Evolutionary conservation across 2,888 invertebrate genomes (phyloP), one percentile per base, ranked within the genome.

Genomic region (Pammene aurita): DNA sequence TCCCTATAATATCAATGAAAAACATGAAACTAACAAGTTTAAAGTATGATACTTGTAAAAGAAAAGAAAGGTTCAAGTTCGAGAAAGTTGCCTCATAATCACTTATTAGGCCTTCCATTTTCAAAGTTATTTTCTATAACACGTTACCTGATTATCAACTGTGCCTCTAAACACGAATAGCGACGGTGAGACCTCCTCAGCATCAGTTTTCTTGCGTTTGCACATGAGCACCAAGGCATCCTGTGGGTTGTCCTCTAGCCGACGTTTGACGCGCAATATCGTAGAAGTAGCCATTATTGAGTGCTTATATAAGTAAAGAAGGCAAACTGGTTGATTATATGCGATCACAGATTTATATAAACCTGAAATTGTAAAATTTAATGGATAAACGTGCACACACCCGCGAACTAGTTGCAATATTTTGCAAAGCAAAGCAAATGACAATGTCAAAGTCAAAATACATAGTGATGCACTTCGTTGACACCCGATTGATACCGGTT

Each of bases 101-200:
- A 26, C 26, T 26, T 26, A 26, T 26, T 26, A 26, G 26, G 14
- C 18, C 16, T 9, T 34, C 11, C 10, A 9, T 11, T 16, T 54
- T 5, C n/a, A 34, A 6, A 38, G 4, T 18, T 42, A 54, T 41
- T 41, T 26, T n/a, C 13, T 38, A 26, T 1, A n/a, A 7, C 7
- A 26, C 69, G 71, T 78, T 89, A 96, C 96, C 92, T 94, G 94
- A 79, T 93, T 93, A 67, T 94, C 89, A n/a, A 96, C 93, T 26
- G 96, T 96, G 70, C 95, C 96, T 54, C 95, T 94, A 77, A 96
- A 96, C 78, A 95, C 95, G 11, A 96, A 93, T 46, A 96, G 86
- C 0, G 96, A 93, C 0, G 95, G 94, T 7, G 93, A 86, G 73
- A 93, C 87, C 68, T 92, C 90, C 66, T 90, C 87, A 44, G 82